A percentile compares a stretch with the other conserved stretches of the same genome.
phyloP scores from a whole-genome alignment of 2,888 invertebrate genomes.

The Nephrotoma appendiculata region DNA sequence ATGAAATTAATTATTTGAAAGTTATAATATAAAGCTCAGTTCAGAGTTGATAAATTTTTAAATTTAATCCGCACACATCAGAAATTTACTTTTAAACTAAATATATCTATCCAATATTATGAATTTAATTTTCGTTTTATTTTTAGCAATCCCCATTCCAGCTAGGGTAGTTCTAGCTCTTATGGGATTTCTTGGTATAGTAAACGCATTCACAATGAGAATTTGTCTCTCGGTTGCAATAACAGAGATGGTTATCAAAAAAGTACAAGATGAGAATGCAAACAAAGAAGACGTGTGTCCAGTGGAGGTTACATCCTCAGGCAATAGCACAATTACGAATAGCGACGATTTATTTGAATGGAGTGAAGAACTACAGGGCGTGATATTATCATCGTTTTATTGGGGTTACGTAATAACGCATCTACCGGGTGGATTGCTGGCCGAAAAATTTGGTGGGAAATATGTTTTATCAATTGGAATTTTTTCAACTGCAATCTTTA shows the following conservation, averaged over 20 bases:
- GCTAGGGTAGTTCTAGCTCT: conserved; percentile 55
- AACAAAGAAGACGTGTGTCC: conserved; percentile 13
- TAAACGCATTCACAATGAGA: conserved; percentile 62
- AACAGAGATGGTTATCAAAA: conserved; percentile 46
- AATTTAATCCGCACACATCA: no score
- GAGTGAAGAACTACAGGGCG: conserved; percentile 55
- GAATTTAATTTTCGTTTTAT: neutral
- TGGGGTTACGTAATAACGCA: conserved; percentile 76
- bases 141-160: conserved; percentile 37
- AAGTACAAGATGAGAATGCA: conserved; percentile 15
- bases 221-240: conserved; percentile 56
- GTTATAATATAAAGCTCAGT: no score
- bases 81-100: no score
- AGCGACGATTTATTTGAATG: conserved; percentile 38
- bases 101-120: no score
- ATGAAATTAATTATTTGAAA: no score
- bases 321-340: neutral
- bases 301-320: neutral
- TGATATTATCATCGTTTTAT: conserved; percentile 69
- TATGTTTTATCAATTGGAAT: conserved; percentile 70
- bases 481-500: conserved; percentile 66
- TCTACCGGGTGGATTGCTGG: conserved; percentile 65
- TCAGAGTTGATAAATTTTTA: no score
- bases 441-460: conserved; percentile 74
- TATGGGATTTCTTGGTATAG: conserved; percentile 55